phyloP scores from a whole-genome alignment of 2,113 vertebrate species.

The Ranitomeya variabilis region DNA sequence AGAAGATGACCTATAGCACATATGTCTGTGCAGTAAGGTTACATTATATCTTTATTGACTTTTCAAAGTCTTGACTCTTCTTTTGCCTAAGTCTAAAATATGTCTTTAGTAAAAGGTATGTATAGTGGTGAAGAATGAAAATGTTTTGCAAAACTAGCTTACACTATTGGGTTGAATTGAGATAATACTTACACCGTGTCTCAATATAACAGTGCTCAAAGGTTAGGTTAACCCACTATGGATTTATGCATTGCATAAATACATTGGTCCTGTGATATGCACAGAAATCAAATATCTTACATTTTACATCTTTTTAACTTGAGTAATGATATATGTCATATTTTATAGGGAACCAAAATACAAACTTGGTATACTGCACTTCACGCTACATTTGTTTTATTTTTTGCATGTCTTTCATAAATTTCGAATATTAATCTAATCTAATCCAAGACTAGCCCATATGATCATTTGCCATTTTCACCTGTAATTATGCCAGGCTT shows the following conservation, averaged over 20 bases:
- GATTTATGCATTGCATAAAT: not conserved
- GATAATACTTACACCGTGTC: not conserved
- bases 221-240: not conserved
- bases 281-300: not conserved
- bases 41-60: constrained; percentile 11
- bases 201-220: not conserved
- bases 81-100: not conserved
- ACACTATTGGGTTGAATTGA: not conserved
- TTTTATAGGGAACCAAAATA: not conserved
- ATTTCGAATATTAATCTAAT: not conserved
- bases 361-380: too few species aligned
- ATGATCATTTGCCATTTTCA: not conserved
- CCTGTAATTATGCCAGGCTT: not conserved
- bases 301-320: not conserved
- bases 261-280: not conserved
- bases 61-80: not conserved
- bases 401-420: too few species aligned
- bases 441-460: not conserved
- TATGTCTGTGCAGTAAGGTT: not conserved
- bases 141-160: not conserved
- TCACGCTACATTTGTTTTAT: too few species aligned
- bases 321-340: not conserved
- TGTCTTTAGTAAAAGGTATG: not conserved
- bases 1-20: not conserved
- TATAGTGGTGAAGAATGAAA: not conserved